phyloP scores from a whole-genome alignment of 1,140 invertebrate species.

The Druon quercuslanigerum region DNA sequence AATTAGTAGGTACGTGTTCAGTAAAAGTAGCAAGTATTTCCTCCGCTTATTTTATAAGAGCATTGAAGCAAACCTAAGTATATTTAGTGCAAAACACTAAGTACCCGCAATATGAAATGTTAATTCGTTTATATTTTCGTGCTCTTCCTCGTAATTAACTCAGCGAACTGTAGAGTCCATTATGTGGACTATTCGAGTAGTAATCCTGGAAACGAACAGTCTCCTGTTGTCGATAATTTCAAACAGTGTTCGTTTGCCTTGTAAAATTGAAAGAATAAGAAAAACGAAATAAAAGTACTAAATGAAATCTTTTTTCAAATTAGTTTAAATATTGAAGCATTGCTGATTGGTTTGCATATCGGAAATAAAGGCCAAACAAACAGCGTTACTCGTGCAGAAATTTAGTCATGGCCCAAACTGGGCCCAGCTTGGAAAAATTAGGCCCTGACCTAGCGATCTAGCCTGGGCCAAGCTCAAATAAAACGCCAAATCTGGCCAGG shows the following conservation, averaged over 20 bases:
- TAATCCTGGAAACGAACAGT: slow-evolving; percentile 41
- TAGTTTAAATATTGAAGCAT: no score
- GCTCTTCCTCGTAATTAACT: slow-evolving; percentile 34
- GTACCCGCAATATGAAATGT: slow-evolving; percentile 3
- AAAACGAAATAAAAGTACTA: no score
- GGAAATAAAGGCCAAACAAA: no score
- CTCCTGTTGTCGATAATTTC: slow-evolving; percentile 42
- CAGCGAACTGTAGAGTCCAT: slow-evolving; percentile 48
- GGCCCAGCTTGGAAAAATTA: no score
- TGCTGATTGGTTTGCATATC: no score
- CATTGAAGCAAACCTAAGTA: background rate
- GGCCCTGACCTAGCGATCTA: no score
- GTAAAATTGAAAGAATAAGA: no score
- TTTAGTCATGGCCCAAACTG: no score
- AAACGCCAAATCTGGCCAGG: no score
- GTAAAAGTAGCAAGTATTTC: background rate
- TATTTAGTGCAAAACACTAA: slow-evolving; percentile 15
- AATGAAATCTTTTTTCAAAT: no score
- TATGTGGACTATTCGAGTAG: slow-evolving; percentile 49
- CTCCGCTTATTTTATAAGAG: background rate
- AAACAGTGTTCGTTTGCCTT: slow-evolving; percentile 42
- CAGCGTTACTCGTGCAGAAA: no score
- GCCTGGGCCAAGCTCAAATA: no score
- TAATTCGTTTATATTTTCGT: slow-evolving; percentile 36
- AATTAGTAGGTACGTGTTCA: background rate